Conservation (phyloP, 2,888 invertebrate species). For the Apodemia duryi region DNA sequence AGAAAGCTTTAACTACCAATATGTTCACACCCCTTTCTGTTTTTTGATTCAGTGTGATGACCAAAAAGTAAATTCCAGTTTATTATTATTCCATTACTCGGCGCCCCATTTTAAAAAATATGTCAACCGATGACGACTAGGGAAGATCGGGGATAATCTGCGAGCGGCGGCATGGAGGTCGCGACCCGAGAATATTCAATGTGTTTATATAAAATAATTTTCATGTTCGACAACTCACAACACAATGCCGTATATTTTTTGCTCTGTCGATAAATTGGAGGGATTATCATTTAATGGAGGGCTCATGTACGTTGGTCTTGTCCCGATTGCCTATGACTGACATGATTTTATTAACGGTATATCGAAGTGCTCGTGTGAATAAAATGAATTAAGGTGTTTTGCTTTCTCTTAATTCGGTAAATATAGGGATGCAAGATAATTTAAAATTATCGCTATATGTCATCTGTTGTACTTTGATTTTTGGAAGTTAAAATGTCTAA, state of each 20-base stretch:
- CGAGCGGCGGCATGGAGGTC: slow-evolving; percentile 48
- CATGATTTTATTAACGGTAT: slow-evolving; percentile 75
- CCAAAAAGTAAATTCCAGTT: slow-evolving; percentile 79
- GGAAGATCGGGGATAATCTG: slow-evolving; percentile 61
- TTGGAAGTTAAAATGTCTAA: no score
- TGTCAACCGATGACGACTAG: slow-evolving; percentile 74
- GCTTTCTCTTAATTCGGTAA: no score
- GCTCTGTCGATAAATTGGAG: slow-evolving; percentile 73
- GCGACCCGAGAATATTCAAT: slow-evolving; percentile 70
- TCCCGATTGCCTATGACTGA: slow-evolving; percentile 73
- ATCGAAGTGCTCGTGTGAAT: slow-evolving; percentile 47
- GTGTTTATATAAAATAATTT: slow-evolving; percentile 79
- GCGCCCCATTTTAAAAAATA: slow-evolving; percentile 77
- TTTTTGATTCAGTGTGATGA: slow-evolving; percentile 69
- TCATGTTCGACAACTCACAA: slow-evolving; percentile 75
- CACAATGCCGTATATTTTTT: slow-evolving; percentile 75
- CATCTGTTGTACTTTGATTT: no score
- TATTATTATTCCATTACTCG: slow-evolving; percentile 78
- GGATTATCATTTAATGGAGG: slow-evolving; percentile 80
- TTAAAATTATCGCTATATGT: no score
- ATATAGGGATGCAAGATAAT: no score
- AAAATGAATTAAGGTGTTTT: slow-evolving; percentile 17
- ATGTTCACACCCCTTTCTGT: slow-evolving; percentile 77
- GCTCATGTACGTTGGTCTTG: slow-evolving; percentile 75
- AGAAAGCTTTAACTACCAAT: slow-evolving; percentile 68